Evolutionary conservation across 2,888 invertebrate species (phyloP).

Genomic region (Cordilura impudica): DNA sequence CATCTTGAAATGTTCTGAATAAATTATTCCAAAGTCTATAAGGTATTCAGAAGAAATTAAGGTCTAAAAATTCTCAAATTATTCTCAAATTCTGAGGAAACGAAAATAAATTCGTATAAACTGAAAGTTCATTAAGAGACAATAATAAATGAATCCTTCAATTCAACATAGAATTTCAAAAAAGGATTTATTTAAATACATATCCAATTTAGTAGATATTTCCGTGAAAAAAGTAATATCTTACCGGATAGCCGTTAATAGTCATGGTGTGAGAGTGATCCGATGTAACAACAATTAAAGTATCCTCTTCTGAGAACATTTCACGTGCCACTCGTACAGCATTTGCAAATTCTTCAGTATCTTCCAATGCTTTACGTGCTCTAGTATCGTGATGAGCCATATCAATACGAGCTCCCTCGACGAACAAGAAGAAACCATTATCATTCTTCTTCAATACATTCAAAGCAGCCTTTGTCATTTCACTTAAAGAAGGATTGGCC

Average conservation of each 20-base stretch:
- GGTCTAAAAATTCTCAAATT: no score
- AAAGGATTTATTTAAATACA: no score
- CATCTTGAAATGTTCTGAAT: no score
- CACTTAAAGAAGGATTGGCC: slow-evolving; percentile 82
- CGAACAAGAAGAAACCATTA: slow-evolving; percentile 86
- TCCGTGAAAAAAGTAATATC: slow-evolving; percentile 69
- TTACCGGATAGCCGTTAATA: slow-evolving; percentile 85
- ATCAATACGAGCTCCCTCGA: slow-evolving; percentile 81
- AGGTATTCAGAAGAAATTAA: no score
- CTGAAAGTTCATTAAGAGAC: no score
- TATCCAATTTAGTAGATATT: no score
- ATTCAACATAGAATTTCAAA: no score
- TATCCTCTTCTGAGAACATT: slow-evolving; percentile 83
- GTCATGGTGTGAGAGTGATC: slow-evolving; percentile 90
- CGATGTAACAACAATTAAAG: slow-evolving; percentile 89
- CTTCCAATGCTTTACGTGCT: slow-evolving; percentile 86
- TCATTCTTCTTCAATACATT: slow-evolving; percentile 81
- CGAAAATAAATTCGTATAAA: no score
- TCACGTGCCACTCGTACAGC: slow-evolving; percentile 83
- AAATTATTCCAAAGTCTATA: no score
- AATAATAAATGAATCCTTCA: no score
- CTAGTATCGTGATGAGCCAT: slow-evolving; percentile 82
- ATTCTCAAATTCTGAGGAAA: no score
- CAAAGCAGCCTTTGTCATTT: slow-evolving; percentile 84
- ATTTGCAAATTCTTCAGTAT: slow-evolving; percentile 87